phyloP scores from a whole-genome alignment of 2,888 invertebrate species.

The Lamellibrachia columna region DNA sequence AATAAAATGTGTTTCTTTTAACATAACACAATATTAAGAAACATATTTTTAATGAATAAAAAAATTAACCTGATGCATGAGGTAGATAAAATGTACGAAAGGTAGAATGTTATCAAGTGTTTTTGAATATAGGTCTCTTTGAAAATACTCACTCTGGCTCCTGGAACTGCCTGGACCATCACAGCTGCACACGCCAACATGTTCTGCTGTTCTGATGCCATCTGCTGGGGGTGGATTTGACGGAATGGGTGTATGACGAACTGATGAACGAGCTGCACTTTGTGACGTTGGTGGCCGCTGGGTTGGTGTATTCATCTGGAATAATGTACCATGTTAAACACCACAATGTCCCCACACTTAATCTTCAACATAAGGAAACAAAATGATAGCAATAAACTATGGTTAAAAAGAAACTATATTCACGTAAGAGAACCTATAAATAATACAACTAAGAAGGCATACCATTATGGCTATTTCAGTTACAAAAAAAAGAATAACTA shows the following conservation, averaged over 20 bases:
- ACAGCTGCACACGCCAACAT: background rate
- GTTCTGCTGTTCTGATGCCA: background rate
- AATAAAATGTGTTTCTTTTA: too few relatives aligned
- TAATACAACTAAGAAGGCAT: too few relatives aligned
- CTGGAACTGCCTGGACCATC: background rate
- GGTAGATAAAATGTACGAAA: too few relatives aligned
- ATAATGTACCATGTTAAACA: background rate
- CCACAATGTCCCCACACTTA: background rate
- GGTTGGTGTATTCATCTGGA: background rate
- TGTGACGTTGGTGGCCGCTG: background rate
- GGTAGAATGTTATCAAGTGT: too few relatives aligned
- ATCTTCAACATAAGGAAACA: background rate
- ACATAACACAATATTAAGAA: too few relatives aligned
- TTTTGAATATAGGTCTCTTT: background rate
- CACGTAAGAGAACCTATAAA: too few relatives aligned
- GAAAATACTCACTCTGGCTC: background rate
- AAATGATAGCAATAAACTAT: too few relatives aligned
- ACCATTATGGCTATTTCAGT: too few relatives aligned
- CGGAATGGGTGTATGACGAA: background rate
- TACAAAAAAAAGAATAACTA: too few relatives aligned
- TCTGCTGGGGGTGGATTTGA: background rate
- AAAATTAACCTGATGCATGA: too few relatives aligned
- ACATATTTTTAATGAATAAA: too few relatives aligned
- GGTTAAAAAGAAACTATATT: too few relatives aligned
- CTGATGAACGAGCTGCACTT: background rate